Percentiles rank a stretch among this genome's conserved stretches.
Evolutionary conservation across 2,888 invertebrate species (phyloP).

Genomic region (Lasioglossum marginatum): DNA sequence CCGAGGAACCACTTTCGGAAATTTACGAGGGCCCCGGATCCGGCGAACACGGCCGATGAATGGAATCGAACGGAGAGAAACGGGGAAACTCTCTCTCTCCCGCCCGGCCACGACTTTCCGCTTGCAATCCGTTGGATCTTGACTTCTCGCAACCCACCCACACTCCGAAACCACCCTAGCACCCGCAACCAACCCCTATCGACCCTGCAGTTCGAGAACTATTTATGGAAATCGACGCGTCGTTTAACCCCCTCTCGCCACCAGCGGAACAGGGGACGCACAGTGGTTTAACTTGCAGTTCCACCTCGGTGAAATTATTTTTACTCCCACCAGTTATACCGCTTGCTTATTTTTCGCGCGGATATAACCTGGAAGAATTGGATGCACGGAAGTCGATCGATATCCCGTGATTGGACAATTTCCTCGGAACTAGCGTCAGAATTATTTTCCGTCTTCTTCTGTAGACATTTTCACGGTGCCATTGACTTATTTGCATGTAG

Average conservation of each 20-base stretch:
- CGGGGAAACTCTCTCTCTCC: conserved; percentile 14
- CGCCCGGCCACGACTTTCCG: conserved; percentile 23
- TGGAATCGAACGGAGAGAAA: conserved; percentile 56
- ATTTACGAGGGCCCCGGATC: conserved; percentile 61
- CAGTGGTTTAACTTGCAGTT: background rate
- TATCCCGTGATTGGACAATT: background rate
- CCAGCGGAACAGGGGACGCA: background rate
- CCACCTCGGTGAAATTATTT: background rate
- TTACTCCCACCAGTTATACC: background rate
- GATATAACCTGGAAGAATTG: background rate
- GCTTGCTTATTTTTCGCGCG: too few relatives aligned
- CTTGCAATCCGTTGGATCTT: conserved; percentile 49
- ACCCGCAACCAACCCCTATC: background rate
- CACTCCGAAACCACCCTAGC: background rate
- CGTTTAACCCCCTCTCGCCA: conserved; percentile 14
- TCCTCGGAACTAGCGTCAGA: background rate
- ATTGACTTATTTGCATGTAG: too few relatives aligned
- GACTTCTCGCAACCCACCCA: background rate
- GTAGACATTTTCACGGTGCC: too few relatives aligned
- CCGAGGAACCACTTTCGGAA: conserved; percentile 59
- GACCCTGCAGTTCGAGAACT: background rate
- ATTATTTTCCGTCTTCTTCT: too few relatives aligned
- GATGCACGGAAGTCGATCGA: background rate
- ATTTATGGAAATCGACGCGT: conserved; percentile 29
- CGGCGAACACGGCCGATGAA: conserved; percentile 49